A percentile compares a stretch with the other conserved stretches of the same genome.
These are phyloP conservation scores for Drosophila cardini DNA, from an alignment of 1,140 invertebrate species.

Conservation along the genomic window DNA sequence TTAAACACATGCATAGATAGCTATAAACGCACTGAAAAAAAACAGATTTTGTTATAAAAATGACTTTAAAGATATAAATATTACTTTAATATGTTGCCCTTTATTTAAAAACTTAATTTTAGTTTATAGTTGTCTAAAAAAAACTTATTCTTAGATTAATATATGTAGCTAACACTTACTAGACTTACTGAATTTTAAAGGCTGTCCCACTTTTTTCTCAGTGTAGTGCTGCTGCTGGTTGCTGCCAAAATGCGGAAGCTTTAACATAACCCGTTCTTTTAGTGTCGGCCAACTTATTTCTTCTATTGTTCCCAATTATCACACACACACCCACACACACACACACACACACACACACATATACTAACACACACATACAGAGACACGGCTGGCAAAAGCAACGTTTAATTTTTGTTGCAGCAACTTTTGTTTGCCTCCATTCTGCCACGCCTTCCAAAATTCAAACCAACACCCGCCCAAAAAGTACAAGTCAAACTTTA, in stretches of 20 bases:
- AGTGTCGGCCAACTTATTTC: slow-evolving; percentile 33
- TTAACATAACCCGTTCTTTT: slow-evolving; percentile 56
- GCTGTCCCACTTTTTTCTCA: background rate
- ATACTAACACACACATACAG: no score
- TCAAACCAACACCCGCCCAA: background rate
- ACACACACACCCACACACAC: slow-evolving; percentile 8
- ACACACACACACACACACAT: slow-evolving; percentile 7
- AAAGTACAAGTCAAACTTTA: slow-evolving; percentile 78
- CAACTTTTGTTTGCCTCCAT: slow-evolving; percentile 56
- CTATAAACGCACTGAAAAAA: background rate
- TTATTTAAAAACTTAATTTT: no score
- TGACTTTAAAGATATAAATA: no score
- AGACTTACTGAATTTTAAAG: no score
- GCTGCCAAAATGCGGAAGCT: slow-evolving; percentile 62
- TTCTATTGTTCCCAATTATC: slow-evolving; percentile 80
- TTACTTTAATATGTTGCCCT: no score
- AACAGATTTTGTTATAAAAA: no score
- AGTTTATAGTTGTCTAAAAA: no score
- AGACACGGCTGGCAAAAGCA: slow-evolving; percentile 58
- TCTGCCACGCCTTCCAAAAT: slow-evolving; percentile 14
- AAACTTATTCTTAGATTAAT: no score
- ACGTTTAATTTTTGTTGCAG: slow-evolving; percentile 78
- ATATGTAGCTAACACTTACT: no score
- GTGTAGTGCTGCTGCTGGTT: slow-evolving; percentile 57
- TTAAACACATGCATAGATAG: slow-evolving; percentile 13